phyloP scores from a whole-genome alignment of 2,888 invertebrate genomes.

The Koerneria pararmatus region DNA sequence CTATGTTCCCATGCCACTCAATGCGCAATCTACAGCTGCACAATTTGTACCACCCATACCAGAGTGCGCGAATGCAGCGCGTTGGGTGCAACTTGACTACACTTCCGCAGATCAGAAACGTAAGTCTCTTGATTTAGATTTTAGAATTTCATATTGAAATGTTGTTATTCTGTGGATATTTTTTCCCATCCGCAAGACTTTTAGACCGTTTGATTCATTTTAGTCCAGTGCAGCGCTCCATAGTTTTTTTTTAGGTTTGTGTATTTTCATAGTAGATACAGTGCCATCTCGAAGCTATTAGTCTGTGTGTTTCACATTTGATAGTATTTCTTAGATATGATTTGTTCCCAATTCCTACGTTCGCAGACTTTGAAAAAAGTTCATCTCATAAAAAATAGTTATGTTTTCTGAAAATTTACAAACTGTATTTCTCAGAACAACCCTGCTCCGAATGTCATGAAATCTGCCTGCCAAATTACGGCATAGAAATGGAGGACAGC shows the following conservation, averaged over 20 bases:
- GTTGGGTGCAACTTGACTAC: constrained; percentile 49
- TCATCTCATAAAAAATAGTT: not conserved
- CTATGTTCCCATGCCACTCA: constrained; percentile 34
- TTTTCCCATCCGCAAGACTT: no score
- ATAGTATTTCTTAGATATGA: no score
- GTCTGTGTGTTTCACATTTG: no score
- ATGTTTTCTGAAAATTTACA: no score
- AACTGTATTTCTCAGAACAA: constrained; percentile 32
- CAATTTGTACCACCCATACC: constrained; percentile 45
- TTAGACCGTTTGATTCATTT: no score
- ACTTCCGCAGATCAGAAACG: constrained; percentile 42
- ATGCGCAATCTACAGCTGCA: constrained; percentile 7
- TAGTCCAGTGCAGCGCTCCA: no score
- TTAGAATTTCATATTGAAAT: not conserved
- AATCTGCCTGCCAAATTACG: constrained; percentile 56
- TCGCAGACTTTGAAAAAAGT: no score
- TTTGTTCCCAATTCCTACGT: no score
- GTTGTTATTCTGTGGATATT: no score
- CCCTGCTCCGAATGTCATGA: constrained; percentile 56
- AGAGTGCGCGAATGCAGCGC: constrained; percentile 47
- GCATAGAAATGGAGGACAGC: constrained; percentile 34
- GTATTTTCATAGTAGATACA: no score
- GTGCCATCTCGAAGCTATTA: no score
- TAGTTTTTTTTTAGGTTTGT: no score
- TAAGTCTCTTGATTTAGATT: constrained; percentile 15